These are phyloP conservation scores for Micropoecilia bifurca DNA, from an alignment of 2,797 vertebrate genomes.

Conservation along the genomic window DNA sequence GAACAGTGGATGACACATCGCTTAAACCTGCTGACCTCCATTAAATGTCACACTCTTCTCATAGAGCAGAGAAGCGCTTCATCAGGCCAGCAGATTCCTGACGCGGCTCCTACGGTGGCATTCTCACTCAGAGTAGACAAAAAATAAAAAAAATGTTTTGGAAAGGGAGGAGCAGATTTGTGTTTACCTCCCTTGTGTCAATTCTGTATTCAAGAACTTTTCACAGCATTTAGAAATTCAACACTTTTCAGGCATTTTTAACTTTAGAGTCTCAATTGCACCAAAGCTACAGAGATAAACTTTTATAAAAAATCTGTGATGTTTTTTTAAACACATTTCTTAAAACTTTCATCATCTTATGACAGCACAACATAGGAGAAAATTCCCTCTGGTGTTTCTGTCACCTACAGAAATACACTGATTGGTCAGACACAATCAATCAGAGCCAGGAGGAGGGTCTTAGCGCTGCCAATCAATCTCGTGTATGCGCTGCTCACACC, in stretches of 20 bases:
- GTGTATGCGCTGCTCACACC: too few species aligned
- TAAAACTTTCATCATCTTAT: too few species aligned
- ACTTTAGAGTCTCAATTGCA: not conserved
- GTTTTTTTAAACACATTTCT: too few species aligned
- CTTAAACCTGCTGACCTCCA: conserved; percentile 51
- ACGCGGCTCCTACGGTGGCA: conserved; percentile 5
- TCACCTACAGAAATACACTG: too few species aligned
- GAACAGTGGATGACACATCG: conserved; percentile 30
- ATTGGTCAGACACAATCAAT: too few species aligned
- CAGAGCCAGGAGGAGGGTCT: too few species aligned
- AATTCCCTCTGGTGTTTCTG: too few species aligned
- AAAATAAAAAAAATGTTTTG: not conserved
- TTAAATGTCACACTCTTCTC: conserved; percentile 45
- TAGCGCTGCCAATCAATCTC: too few species aligned
- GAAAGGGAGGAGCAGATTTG: not conserved
- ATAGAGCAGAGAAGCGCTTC: conserved; percentile 37
- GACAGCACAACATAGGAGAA: too few species aligned
- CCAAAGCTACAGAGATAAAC: not conserved
- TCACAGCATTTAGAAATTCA: not conserved
- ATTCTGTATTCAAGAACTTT: not conserved
- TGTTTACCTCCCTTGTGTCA: not conserved
- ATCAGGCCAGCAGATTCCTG: conserved; percentile 39
- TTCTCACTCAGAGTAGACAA: not conserved
- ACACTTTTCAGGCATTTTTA: not conserved
- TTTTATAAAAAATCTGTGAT: too few species aligned